These are phyloP conservation scores for Martes martes DNA, from an alignment of 2,113 vertebrate species.

Conservation along the genomic window DNA sequence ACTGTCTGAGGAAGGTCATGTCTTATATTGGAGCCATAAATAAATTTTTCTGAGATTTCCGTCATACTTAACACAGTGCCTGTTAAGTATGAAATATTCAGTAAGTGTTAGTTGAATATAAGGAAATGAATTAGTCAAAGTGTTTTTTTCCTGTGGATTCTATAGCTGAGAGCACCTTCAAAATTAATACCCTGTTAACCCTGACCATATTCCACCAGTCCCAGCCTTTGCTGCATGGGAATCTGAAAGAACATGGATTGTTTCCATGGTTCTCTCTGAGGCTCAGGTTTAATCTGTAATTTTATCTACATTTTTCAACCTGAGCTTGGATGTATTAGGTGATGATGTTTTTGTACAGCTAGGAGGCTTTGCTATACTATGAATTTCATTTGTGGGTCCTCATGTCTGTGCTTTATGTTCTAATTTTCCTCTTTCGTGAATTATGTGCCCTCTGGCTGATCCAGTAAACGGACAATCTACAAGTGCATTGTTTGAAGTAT, in stretches of 20 bases:
- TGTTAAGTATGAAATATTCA: background rate
- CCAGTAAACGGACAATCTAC: background rate
- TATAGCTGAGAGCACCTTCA: background rate
- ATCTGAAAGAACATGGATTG: background rate
- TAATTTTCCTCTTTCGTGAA: background rate
- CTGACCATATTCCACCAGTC: background rate
- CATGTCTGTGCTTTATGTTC: background rate
- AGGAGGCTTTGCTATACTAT: background rate
- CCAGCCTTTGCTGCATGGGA: background rate
- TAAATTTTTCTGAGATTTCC: background rate
- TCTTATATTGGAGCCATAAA: background rate
- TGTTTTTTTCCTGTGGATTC: background rate
- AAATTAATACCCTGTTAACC: background rate
- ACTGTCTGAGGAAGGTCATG: background rate
- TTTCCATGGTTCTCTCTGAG: background rate
- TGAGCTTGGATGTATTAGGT: background rate
- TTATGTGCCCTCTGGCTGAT: background rate
- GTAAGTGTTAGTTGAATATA: background rate
- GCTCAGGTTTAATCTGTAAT: background rate
- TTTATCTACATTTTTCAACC: background rate
- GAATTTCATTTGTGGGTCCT: background rate
- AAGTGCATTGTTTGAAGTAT: background rate
- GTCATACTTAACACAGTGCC: background rate
- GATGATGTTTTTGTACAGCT: background rate
- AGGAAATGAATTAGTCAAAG: background rate